Evolutionary conservation across 1,140 invertebrate species (phyloP), one percentile per base, ranked within the genome.

Genomic region (Vanessa tameamea): DNA sequence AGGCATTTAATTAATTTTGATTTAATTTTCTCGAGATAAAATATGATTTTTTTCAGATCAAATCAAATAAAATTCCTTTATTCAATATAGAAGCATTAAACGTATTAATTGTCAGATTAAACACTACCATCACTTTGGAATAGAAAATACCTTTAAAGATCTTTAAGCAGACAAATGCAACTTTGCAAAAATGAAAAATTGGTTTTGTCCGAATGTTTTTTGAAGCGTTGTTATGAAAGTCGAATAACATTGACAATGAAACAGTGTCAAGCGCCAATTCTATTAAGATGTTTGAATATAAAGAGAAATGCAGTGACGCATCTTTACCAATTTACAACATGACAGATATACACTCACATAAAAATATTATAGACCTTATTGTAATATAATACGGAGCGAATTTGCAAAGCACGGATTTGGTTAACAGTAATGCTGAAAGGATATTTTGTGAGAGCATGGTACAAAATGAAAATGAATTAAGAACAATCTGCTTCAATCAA

Each of bases 401-500:
- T 63, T 78, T 12, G 3, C 13, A 59, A 50, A 16, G 1, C 2
- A 0, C 15, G 14, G 23, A 37, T n/a, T 47, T 55, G 16, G 47
- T 48, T 20, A 16, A 55, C 47, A 47, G 50, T 16, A 65, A 67
- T 51, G 15, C 48, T 66, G 72, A 64, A 26, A 69, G 64, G 47
- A 76, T 77, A 15, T 69, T 47, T 47, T 73, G 78, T 72, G 76
- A 80, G 70, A 82, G 79, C 72, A 73, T 69, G 72, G 61, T 67
- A 75, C 73, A 72, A 78, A 81, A 76, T 70, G 77, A 77, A 75
- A 80, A 82, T 78, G 79, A 75, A 84, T 84, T 78, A 78, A 77
- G 69, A 78, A 73, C 78, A 87, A 84, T 87, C 85, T 84, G 73
- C 71, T 72, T 72, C 80, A 82, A 84, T 84, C 80, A 84, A 85